phyloP scores from a whole-genome alignment of 37 sponge, comb jelly and placozoan species.

The Halisarca cf. caerulea region DNA sequence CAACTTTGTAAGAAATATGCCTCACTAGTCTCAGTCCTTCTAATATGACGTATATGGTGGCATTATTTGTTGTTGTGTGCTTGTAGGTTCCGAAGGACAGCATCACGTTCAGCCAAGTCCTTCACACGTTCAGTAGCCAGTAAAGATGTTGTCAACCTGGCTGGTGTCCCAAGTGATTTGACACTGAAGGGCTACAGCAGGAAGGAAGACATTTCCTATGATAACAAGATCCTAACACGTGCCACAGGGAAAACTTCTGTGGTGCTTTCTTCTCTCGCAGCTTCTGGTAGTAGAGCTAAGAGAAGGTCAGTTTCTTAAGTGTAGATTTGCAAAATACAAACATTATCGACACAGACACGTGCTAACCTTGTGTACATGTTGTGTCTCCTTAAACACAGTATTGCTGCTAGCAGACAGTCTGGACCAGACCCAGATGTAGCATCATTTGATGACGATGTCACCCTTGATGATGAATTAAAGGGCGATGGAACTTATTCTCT shows the following conservation, averaged over 20 bases:
- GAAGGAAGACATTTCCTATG: conserved; percentile 4
- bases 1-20: too few relatives aligned
- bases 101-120: background rate
- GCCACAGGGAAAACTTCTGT: background rate
- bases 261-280: conserved; percentile 6
- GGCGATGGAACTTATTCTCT: conserved; percentile 14
- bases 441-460: conserved; percentile 13
- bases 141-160: background rate
- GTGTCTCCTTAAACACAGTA: background rate
- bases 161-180: conserved; percentile 12
- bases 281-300: background rate
- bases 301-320: background rate
- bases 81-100: background rate
- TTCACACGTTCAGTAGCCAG: conserved; percentile 4
- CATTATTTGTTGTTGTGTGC: background rate
- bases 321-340: too few relatives aligned
- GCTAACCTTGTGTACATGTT: background rate
- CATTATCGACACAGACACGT: too few relatives aligned
- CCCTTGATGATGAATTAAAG: background rate
- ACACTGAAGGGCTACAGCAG: background rate
- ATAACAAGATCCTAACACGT: background rate
- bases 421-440: background rate
- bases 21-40: too few relatives aligned
- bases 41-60: background rate
- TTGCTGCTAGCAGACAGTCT: background rate